phyloP scores from a whole-genome alignment of 1,140 invertebrate genomes.

The Tenebrio molitor region DNA sequence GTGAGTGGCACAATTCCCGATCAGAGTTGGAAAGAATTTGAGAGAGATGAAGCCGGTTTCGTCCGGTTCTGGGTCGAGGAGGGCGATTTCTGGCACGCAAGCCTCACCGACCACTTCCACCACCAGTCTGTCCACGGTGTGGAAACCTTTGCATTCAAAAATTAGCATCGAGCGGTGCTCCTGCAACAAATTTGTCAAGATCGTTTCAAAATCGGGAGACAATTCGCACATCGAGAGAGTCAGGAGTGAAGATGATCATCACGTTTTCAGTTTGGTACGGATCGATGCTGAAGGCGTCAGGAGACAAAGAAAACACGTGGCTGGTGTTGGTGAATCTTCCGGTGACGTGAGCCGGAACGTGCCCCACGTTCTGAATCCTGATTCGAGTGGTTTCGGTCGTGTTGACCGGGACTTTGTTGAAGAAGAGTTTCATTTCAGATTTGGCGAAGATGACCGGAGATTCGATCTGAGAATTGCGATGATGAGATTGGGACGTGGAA shows the following conservation, averaged over 20 bases:
- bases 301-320: constrained; percentile 53
- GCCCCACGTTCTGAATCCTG: constrained; percentile 57
- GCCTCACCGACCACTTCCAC: constrained; percentile 52
- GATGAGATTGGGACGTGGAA: background rate
- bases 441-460: constrained; percentile 45
- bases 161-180: background rate
- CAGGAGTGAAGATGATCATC: constrained; percentile 57
- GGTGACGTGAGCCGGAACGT: constrained; percentile 51
- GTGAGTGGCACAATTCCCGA: constrained; percentile 23
- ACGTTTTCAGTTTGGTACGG: constrained; percentile 49
- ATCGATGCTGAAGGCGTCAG: constrained; percentile 51
- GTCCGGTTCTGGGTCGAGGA: constrained; percentile 49
- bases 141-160: background rate
- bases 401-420: constrained; percentile 57
- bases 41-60: constrained; percentile 13
- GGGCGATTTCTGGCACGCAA: constrained; percentile 53
- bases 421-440: constrained; percentile 52
- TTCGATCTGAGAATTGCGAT: constrained; percentile 49
- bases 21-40: constrained; percentile 50
- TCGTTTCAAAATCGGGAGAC: too few species aligned
- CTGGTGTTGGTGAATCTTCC: constrained; percentile 28
- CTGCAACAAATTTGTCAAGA: background rate
- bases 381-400: constrained; percentile 45
- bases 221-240: constrained; percentile 55
- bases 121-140: constrained; percentile 25